Conservation (phyloP, 2,888 invertebrate species). For the Stomorhina lunata region DNA sequence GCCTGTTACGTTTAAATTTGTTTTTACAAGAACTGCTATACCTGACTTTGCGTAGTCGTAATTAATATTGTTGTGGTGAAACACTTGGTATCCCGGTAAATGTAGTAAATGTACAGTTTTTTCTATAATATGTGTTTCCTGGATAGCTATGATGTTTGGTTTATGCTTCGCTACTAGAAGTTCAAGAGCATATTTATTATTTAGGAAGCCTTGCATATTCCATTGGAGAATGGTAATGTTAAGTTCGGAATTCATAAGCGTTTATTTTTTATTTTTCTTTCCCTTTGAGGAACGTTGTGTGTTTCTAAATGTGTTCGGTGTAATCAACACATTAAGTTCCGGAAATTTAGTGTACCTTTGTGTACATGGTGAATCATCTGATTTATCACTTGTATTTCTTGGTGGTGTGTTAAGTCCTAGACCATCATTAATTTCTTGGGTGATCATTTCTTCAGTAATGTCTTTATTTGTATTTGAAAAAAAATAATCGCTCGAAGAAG, state of each 20-base stretch:
- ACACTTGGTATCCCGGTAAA: conserved; percentile 21
- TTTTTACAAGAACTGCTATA: neutral
- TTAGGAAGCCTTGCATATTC: conserved; percentile 13
- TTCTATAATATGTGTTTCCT: conserved; percentile 26
- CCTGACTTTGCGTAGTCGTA: conserved; percentile 10
- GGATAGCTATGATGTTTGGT: neutral
- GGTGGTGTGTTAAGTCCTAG: neutral
- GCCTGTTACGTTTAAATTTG: neutral
- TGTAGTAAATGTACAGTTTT: conserved; percentile 21
- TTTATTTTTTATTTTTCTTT: neutral
- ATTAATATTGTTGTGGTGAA: conserved; percentile 2
- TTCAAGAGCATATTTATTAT: conserved; percentile 25
- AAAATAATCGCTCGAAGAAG: too few relatives aligned
- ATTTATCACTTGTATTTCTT: neutral
- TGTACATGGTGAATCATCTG: neutral
- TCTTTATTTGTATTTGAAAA: too few relatives aligned
- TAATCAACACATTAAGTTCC: conserved; percentile 15
- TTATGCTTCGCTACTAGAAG: conserved; percentile 1
- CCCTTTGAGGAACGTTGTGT: neutral
- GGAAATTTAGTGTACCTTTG: conserved; percentile 5
- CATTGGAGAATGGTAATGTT: conserved; percentile 17
- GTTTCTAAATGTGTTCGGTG: conserved; percentile 7
- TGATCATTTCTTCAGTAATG: neutral
- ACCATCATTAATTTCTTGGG: neutral
- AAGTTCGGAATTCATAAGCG: neutral